Evolutionary conservation across 2,888 invertebrate species (phyloP), one percentile per base, ranked within the genome.

Genomic region (Halictus ligatus): DNA sequence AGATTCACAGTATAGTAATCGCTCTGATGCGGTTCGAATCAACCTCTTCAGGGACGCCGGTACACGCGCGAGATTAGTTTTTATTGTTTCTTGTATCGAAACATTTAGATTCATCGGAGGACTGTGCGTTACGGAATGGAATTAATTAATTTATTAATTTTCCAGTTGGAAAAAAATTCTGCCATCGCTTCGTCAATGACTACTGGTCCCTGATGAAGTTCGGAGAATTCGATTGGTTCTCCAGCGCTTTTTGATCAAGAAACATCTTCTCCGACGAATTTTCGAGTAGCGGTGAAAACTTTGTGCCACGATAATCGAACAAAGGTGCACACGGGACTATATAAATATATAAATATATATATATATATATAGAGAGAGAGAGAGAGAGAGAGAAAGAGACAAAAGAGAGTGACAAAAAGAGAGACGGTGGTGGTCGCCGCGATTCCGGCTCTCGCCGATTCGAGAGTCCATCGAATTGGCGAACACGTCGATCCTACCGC

Each of bases 391-490:
- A 35, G 35, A 35, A 18, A 25, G 29, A 64, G 64, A 64, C 29
- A 64, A 29, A 29, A 64, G 64, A 64, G 64, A 67, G 35, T 15
- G 67, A 35, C 5, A 67, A 18, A 13, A 1, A 71, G 46, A 71
- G 43, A 72, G 72, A 77, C 40, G 73, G 74, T 79, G 76, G 87
- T 87, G 87, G 86, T 79, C 79, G 77, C 29, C 69, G 77, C 25
- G 40, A 71, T n/a, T 40, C 50, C 40, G 21, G 21, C 54, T 21
- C 21, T 48, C 29, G 35, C 35, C 35, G 29, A 35, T 35, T 29
- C 29, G 29, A 29, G 29, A 29, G 29, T 1, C 29, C 29, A 29
- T 29, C 29, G 72, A 58, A 43, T 7, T 29, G 15, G 7, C 10
- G 48, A n/a, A 67, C 74, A 35, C 74, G 35, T 18, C 73, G 35